Percentiles rank a stretch among this genome's conserved stretches.
Conservation (phyloP, 2,797 vertebrate species). For the Sebastolobus altivelis region DNA sequence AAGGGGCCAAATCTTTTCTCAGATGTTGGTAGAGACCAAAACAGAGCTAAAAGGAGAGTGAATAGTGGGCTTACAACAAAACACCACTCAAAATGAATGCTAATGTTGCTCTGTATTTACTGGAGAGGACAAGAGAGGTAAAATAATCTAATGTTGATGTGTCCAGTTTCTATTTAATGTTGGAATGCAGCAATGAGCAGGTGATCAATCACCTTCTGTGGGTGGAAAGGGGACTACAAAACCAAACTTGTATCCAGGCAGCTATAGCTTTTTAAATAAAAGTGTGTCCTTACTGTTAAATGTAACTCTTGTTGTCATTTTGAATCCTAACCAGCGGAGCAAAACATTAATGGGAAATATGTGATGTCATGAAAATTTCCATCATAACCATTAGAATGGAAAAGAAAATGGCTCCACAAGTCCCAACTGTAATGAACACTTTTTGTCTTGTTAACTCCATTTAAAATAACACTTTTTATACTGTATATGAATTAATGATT, state of each 20-base stretch:
- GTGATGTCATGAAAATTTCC: background rate
- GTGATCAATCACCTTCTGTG: background rate
- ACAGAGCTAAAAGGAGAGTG: background rate
- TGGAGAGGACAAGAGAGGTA: background rate
- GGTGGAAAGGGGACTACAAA: background rate
- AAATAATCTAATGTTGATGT: background rate
- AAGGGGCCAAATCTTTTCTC: background rate
- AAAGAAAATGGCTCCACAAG: background rate
- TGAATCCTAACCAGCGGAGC: background rate
- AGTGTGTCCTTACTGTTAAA: background rate
- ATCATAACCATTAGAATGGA: background rate
- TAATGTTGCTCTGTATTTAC: background rate
- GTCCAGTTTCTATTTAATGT: background rate
- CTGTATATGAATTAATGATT: background rate
- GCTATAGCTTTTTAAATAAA: background rate
- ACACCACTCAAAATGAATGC: background rate
- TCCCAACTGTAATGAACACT: background rate
- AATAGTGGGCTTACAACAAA: background rate
- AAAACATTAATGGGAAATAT: background rate
- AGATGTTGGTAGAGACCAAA: conserved; percentile 1
- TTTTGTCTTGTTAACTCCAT: background rate
- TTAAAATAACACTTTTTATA: background rate
- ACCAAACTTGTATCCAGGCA: background rate
- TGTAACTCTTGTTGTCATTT: background rate
- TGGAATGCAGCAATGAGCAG: background rate